Base-by-base conservation (phyloP, 2,113 vertebrate genomes). In the Proteles cristata region DNA sequence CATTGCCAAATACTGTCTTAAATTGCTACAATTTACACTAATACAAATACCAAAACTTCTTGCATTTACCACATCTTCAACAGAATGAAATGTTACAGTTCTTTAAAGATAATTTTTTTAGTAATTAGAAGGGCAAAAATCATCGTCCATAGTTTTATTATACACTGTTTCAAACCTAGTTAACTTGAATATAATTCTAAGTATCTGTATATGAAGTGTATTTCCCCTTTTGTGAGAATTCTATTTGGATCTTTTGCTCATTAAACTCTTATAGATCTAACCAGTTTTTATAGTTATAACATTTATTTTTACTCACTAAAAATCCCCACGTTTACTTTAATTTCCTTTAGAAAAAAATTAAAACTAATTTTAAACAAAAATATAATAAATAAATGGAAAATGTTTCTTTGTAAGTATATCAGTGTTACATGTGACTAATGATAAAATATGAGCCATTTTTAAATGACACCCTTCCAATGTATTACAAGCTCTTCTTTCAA, bases 281-380 rank as follows among this genome's bases (percentile, higher is more conserved):
- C 0, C 6, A 63, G 61, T 95, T 43, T 71, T 93, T 39, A 4
- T 79, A 28, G 55, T 61, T 92, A 26, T 81, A 39, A 35, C 3
- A 88, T 83, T 15, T 66, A 74, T 83, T 96, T 74, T 92, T 90
- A 68, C 25, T 87, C 33, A 90, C 19, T 73, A 93, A 94, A 94
- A 88, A 80, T 83, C 11, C 4, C 10, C 81, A 61, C 10, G 31
- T 2, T 11, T 50, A 81, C 14, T 12, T 95, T 84, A 50, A 76
- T 50, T 81, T 95, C 55, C 43, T 71, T 87, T 71, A 82, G 31
- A 80, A 81, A 73, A 81, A 71, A 71, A 39, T n/a, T 81, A n/a
- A 85, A 85, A 73, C 14, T 61, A 61, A 88, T 95, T 95, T 94
- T 48, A 93, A 82, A 35, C 14, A 91, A 19, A 80, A 89, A 79